These are phyloP conservation scores for Euzetes globulus DNA, from an alignment of 2,888 invertebrate genomes.

Conservation along the genomic window DNA sequence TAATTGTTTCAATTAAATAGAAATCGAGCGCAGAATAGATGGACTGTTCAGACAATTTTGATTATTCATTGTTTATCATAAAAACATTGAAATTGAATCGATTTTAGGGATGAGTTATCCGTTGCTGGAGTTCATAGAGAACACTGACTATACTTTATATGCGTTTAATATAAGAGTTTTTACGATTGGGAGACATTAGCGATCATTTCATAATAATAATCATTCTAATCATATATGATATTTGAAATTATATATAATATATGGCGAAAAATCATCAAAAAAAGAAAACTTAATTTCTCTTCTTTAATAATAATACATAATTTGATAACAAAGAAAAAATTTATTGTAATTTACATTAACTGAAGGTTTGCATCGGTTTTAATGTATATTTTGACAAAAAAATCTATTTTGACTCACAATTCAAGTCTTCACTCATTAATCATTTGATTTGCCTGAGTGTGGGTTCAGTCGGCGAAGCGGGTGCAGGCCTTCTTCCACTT, in stretches of 20 bases:
- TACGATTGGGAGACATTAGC: neutral
- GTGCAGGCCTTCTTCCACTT: constrained; percentile 98
- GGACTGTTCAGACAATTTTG: neutral
- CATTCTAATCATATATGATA: neutral
- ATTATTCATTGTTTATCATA: neutral
- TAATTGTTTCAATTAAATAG: neutral
- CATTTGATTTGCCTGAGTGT: too few relatives aligned
- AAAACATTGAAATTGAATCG: neutral
- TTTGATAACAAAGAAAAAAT: neutral
- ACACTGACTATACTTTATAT: neutral
- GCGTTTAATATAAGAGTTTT: too few relatives aligned
- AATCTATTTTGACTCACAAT: neutral
- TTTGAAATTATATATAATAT: neutral
- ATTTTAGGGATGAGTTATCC: neutral
- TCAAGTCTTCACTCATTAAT: too few relatives aligned
- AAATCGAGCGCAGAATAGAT: neutral
- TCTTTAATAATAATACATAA: neutral
- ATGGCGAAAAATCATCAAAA: neutral
- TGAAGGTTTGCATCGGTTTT: neutral
- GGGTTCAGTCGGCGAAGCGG: constrained; percentile 64
- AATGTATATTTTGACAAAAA: neutral
- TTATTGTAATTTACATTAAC: neutral
- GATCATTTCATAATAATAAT: neutral
- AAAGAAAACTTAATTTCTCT: neutral
- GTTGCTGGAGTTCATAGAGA: neutral